These are phyloP conservation scores for Gallirallus australis DNA, from an alignment of 2,797 vertebrate genomes.

Conservation along the genomic window DNA sequence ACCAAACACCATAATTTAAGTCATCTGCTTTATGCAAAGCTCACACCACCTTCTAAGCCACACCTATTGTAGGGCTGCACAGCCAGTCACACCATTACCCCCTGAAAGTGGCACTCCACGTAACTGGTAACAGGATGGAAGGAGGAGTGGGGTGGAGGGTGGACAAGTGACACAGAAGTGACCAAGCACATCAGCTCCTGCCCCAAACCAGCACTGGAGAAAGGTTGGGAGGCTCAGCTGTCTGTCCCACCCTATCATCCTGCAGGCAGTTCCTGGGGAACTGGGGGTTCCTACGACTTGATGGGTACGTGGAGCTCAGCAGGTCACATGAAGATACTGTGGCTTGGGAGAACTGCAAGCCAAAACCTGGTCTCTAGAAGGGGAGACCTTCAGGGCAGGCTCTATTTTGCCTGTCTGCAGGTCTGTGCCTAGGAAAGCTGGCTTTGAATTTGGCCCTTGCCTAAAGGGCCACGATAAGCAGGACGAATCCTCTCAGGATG, in stretches of 20 bases:
- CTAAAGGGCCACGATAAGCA: background rate
- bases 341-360: background rate
- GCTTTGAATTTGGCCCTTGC: background rate
- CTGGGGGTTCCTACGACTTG: background rate
- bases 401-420: background rate
- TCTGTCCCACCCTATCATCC: background rate
- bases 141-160: background rate
- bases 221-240: background rate
- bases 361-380: background rate
- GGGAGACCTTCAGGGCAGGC: background rate
- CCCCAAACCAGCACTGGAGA: background rate
- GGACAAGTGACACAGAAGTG: background rate
- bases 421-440: background rate
- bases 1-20: background rate
- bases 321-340: rapidly evolving
- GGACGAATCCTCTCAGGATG: background rate
- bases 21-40: background rate
- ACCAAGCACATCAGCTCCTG: background rate
- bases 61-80: background rate
- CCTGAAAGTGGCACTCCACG: rapidly evolving
- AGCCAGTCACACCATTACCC: background rate
- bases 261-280: background rate
- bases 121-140: background rate
- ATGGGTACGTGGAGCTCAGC: background rate
- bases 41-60: background rate